These are phyloP conservation scores for Onychostruthus taczanowskii DNA, from an alignment of 2,113 vertebrate species.

Conservation along the genomic window DNA sequence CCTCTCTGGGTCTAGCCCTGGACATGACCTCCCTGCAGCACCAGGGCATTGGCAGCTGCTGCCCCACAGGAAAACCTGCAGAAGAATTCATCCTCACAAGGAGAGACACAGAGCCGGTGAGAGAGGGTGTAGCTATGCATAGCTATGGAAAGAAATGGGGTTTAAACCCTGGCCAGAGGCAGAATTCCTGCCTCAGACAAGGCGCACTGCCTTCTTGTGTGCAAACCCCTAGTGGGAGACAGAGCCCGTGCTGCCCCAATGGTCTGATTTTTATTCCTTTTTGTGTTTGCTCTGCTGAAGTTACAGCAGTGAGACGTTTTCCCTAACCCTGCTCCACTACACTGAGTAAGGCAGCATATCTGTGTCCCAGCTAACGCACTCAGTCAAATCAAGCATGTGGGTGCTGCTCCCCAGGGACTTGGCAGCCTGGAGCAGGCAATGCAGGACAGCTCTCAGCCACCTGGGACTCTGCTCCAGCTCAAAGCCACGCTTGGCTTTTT, in stretches of 20 bases:
- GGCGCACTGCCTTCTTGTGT: fast-evolving
- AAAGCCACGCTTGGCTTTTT: neutral
- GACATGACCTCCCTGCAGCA: neutral
- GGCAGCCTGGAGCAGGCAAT: fast-evolving
- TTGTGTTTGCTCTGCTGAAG: neutral
- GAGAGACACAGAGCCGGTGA: neutral
- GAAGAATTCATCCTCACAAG: neutral
- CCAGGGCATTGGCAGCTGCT: fast-evolving
- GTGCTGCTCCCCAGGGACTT: neutral
- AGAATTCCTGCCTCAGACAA: fast-evolving
- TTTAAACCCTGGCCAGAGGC: neutral
- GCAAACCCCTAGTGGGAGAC: neutral
- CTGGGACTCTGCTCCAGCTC: neutral
- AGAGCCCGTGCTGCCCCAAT: neutral
- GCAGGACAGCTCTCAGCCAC: neutral
- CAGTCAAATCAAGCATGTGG: fast-evolving
- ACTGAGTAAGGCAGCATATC: neutral
- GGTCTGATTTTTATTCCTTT: neutral
- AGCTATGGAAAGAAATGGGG: neutral
- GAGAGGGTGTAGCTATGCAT: neutral
- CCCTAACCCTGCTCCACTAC: neutral
- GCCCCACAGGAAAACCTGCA: neutral
- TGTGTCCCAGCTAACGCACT: fast-evolving
- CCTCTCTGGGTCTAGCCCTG: neutral
- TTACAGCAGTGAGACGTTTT: neutral